Base-by-base conservation (phyloP, 2,888 invertebrate genomes). In the Eupithecia vulgata region DNA sequence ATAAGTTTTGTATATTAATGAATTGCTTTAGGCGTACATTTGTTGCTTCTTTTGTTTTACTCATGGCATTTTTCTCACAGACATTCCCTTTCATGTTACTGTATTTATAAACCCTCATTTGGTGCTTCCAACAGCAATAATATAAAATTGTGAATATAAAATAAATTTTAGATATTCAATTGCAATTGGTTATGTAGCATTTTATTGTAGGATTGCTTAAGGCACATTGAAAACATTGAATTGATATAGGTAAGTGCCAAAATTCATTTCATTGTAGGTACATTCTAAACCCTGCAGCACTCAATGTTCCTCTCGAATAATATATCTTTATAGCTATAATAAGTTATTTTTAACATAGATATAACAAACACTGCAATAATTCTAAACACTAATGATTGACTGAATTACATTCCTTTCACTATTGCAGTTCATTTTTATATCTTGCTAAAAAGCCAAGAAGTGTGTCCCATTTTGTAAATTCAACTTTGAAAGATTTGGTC, bases 291-390 rank as follows among this genome's bases (percentile, higher is more conserved):
- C 52, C 71, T 75, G 80, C 79, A 81, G 81, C 83, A 81, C 83
- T 81, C 77, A 81, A 85, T 82, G 85, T 88, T 87, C 85, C 86
- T 87, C 87, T 87, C 87, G 85, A 88, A 88, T 88, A 84, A 82
- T 77, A 61, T 83, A 81, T 76, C 79, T 81, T 78, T 79, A 78
- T 79, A 81, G 71, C 81, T 81, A 77, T 78, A 76, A 75, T 81
- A 76, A 79, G 80, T 82, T 84, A 79, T 80, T 79, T 82, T 76
- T 81, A 72, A 70, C 48, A 71, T 78, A 77, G 73, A 69, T 73
- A 65, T 76, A 72, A 81, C 76, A 76, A 81, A 81, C 78, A 81
- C 82, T 76, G 81, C 77, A 65, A 65, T 37, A 83, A 84, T 81
- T 82, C 83, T 83, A 82, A 83, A 81, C 78, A 83, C 78, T 81